Evolutionary conservation across 1,140 invertebrate genomes (phyloP), one percentile per base, ranked within the genome.

Genomic region (Bombus waltoni): DNA sequence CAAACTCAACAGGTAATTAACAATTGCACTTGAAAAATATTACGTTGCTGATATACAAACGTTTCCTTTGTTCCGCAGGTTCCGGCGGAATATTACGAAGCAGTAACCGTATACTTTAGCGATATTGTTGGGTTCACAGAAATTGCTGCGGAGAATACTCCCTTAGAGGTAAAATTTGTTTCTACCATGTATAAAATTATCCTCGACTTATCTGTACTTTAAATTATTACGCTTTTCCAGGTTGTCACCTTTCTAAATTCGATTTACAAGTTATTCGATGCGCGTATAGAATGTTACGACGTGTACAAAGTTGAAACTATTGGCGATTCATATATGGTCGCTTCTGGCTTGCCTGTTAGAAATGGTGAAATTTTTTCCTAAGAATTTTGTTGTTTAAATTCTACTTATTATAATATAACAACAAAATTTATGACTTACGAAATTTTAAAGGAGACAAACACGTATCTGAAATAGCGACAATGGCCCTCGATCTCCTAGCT

Each of bases 231-330:
- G 0, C 82, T 72, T 87, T 88, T 95, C 62, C 95, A 98, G 98
- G 98, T 98, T 13, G 98, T 98, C 6, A 98, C 98, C 93, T 98
- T 98, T 90, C 95, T 99, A 3, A 99, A 99, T 91, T 98, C 98
- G 94, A 96, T 99, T 4, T 99, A 98, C 94, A 98, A 98, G n/a
- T 98, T 98, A 90, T 99, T 99, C 91, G 98, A 99, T 93, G 98
- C 98, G 1, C 98, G 98, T 76, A 97, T 99, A 90, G 98, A 98
- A 90, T 97, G 98, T 93, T 99, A 98, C 91, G 98, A 99, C 93
- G 98, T 99, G 0, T 99, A 98, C 93, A 98, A 99, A 96, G 97
- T 98, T 75, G 98, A 99, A 95, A 99, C 98, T 1, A 98, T 98
- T 84, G 98, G 98, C 3, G 98, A 98, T 93, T 98, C 98, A 0